Conservation (phyloP, 53 echinoderm and acorn worm genomes). For the Echinometra lucunter region DNA sequence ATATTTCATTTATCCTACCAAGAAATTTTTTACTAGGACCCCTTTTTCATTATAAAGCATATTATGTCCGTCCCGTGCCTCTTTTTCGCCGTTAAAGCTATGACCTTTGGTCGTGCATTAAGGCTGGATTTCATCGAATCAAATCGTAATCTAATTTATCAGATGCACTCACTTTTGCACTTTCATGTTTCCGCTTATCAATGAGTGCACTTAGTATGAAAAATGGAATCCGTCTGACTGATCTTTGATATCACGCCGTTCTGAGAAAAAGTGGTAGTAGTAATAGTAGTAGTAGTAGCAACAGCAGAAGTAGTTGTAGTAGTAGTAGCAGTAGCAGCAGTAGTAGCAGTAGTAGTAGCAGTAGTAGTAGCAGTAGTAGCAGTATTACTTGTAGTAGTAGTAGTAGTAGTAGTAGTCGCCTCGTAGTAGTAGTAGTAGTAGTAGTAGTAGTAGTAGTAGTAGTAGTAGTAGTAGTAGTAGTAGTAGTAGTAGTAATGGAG, state of each 20-base stretch:
- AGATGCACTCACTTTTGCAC: conserved; percentile 49
- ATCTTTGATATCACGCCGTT: background rate
- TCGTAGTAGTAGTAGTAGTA: conserved; percentile 53
- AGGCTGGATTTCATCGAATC: conserved; percentile 38
- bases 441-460: conserved; percentile 59
- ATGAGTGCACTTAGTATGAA: background rate
- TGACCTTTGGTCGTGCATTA: conserved; percentile 46
- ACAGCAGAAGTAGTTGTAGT: conserved; percentile 34
- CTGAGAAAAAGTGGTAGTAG: conserved; percentile 19
- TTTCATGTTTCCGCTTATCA: conserved; percentile 41
- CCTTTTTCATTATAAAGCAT: background rate
- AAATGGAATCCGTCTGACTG: background rate
- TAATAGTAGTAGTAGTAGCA: conserved; percentile 46
- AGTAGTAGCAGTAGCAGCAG: background rate
- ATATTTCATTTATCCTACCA: background rate
- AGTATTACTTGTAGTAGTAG: conserved; percentile 57
- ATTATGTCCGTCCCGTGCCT: background rate
- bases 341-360: background rate
- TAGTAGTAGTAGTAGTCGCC: conserved; percentile 47
- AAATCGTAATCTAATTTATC: conserved; percentile 30
- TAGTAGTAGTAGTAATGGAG: background rate
- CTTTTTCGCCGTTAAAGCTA: background rate
- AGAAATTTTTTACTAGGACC: background rate
- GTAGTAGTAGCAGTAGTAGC: background rate
- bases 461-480: conserved; percentile 19